phyloP scores from a whole-genome alignment of 2,797 vertebrate genomes.

The Enteromius anoplus region DNA sequence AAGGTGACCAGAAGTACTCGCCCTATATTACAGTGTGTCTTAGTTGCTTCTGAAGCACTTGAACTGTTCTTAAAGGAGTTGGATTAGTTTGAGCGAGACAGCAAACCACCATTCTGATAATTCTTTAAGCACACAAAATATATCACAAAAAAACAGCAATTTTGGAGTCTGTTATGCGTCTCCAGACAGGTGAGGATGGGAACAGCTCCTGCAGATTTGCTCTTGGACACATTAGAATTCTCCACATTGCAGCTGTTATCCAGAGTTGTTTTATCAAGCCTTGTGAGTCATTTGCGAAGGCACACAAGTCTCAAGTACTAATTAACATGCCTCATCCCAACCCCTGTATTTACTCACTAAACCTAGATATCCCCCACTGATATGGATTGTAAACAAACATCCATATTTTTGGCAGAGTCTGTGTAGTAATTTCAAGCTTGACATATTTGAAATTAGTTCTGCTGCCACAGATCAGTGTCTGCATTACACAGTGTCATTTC shows the following conservation, averaged over 20 bases:
- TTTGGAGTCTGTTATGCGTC: constrained; percentile 18
- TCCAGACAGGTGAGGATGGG: constrained; percentile 21
- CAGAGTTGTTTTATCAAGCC: constrained; percentile 40
- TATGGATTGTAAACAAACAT: constrained; percentile 62
- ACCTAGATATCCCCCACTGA: constrained; percentile 58
- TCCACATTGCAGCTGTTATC: constrained; percentile 37
- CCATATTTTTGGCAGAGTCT: constrained; percentile 60
- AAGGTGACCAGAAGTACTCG: neutral
- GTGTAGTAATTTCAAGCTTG: constrained; percentile 67
- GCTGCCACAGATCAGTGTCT: constrained; percentile 51
- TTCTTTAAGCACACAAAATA: constrained; percentile 1
- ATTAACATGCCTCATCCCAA: constrained; percentile 58
- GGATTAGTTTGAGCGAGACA: neutral
- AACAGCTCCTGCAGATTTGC: constrained; percentile 10
- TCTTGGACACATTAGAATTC: constrained; percentile 42
- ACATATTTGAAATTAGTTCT: constrained; percentile 66
- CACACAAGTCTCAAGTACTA: constrained; percentile 50
- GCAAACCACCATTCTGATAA: neutral
- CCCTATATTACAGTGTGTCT: neutral
- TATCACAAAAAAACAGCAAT: constrained; percentile 28
- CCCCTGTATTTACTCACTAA: constrained; percentile 59
- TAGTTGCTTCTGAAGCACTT: neutral
- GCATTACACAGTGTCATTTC: constrained; percentile 52
- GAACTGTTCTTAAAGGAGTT: neutral
- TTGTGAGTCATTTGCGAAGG: constrained; percentile 52